Evolutionary conservation across 2,888 invertebrate genomes (phyloP), one percentile per base, ranked within the genome.

Genomic region (Chaetogeoica ovagalla): DNA sequence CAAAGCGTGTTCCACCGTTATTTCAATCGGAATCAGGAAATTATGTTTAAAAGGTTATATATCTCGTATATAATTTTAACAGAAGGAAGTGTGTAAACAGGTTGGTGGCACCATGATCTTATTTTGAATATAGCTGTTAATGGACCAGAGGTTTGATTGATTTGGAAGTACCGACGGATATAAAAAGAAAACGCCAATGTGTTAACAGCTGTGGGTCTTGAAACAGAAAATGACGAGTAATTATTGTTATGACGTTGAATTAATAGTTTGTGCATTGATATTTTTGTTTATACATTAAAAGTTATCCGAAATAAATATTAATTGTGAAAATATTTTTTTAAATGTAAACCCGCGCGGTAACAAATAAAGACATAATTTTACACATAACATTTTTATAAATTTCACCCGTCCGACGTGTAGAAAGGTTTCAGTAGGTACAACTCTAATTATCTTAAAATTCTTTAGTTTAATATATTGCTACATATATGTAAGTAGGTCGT

Each of bases 141-240:
- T 73, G 52, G 52, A 55, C 73, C 48, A 52, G 7, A 63, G 15
- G 73, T 63, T 62, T n/a, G 72, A 30, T 60, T 60, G 43, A 59
- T 59, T 70, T 57, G 59, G 39, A 60, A 72, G 15, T 72, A 73
- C 63, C 21, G 63, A 73, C 15, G n/a, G 37, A 63, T 13, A 30
- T n/a, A n/a, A n/a, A n/a, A n/a, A 69, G 19, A 60, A 60, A 59
- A 60, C 11, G 21, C 13, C 4, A 0, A 15, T 13, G n/a, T 17
- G 52, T 63, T 55, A 48, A 72, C 43, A 60, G 37, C 30, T 30
- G 30, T 43, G 30, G 17, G 11, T 52, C n/a, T 73, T 37, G 63
- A 73, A 63, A 52, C 37, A 73, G 52, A 17, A 63, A n/a, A n/a
- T n/a, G 37, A 63, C 63, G 73, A 73, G 63, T 55, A 63, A 73